A percentile compares a stretch with the other conserved stretches of the same genome.
phyloP scores from a whole-genome alignment of 2,797 vertebrate genomes.

The Discoglossus pictus region DNA sequence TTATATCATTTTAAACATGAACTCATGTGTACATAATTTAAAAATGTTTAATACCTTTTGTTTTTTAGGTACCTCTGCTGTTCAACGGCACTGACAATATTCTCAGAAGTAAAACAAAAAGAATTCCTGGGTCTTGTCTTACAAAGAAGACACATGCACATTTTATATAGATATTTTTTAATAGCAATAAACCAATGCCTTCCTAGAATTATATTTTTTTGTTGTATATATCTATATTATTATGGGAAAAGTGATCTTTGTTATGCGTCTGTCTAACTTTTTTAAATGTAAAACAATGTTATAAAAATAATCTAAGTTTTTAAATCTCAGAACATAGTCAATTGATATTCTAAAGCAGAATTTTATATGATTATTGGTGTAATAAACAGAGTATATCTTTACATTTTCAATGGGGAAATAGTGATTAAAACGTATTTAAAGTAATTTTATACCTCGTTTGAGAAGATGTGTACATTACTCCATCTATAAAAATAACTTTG shows the following conservation, averaged over 20 bases:
- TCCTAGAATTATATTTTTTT: slow-evolving; percentile 73
- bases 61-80: slow-evolving; percentile 62
- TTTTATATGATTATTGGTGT: slow-evolving; percentile 36
- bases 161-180: slow-evolving; percentile 67
- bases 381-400: slow-evolving; percentile 59
- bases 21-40: too few species aligned
- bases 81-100: slow-evolving; percentile 39
- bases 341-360: slow-evolving; percentile 71
- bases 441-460: slow-evolving; percentile 77
- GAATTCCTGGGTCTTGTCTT: slow-evolving; percentile 62
- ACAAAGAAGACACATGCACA: slow-evolving; percentile 60
- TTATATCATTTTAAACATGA: too few species aligned
- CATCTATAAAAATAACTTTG: slow-evolving; percentile 77
- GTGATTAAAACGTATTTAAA: slow-evolving; percentile 76
- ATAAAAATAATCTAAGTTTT: slow-evolving; percentile 64
- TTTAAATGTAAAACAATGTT: slow-evolving; percentile 61
- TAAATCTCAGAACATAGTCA: slow-evolving; percentile 69
- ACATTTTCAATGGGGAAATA: too few species aligned
- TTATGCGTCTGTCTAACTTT: slow-evolving; percentile 71
- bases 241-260: slow-evolving; percentile 70
- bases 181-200: slow-evolving; percentile 73
- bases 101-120: slow-evolving; percentile 63
- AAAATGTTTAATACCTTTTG: background rate
- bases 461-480: slow-evolving; percentile 59
- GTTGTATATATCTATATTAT: slow-evolving; percentile 72